Evolutionary conservation across 2,113 vertebrate genomes (phyloP).

Genomic region (Pteropus alecto): DNA sequence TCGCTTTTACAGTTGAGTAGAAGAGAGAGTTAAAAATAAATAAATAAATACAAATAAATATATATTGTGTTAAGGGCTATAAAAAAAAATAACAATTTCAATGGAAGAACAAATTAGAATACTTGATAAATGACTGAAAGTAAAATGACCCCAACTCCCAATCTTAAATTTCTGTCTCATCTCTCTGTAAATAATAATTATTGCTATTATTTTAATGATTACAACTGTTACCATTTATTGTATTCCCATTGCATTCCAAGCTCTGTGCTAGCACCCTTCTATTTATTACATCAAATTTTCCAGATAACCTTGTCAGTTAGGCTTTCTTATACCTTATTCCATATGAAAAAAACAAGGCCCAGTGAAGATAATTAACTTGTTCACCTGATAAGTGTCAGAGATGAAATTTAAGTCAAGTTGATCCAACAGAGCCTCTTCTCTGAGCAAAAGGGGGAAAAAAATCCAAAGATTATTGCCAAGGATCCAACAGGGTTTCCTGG

Average conservation of each 20-base stretch:
- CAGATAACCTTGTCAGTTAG: background rate
- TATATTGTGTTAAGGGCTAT: background rate
- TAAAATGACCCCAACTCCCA: slow-evolving; percentile 8
- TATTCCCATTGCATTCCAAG: background rate
- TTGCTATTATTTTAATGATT: background rate
- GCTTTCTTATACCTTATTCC: background rate
- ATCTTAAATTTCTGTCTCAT: background rate
- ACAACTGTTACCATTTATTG: background rate
- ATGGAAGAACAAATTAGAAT: slow-evolving; percentile 2
- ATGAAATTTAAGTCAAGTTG: background rate
- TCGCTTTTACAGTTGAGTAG: background rate
- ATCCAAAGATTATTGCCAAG: background rate
- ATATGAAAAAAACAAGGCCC: background rate
- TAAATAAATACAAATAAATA: background rate
- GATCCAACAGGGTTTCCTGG: background rate
- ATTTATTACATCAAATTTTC: slow-evolving; percentile 14
- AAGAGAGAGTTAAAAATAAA: background rate
- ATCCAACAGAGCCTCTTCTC: background rate
- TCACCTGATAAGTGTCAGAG: background rate
- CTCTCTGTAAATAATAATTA: slow-evolving; percentile 29
- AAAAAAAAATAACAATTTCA: background rate
- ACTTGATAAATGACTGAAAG: background rate
- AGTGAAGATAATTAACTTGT: background rate
- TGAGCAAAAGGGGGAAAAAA: background rate
- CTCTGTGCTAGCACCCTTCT: background rate